Evolutionary conservation across 2,797 vertebrate species (phyloP).

Genomic region (Poeciliopsis turneri): DNA sequence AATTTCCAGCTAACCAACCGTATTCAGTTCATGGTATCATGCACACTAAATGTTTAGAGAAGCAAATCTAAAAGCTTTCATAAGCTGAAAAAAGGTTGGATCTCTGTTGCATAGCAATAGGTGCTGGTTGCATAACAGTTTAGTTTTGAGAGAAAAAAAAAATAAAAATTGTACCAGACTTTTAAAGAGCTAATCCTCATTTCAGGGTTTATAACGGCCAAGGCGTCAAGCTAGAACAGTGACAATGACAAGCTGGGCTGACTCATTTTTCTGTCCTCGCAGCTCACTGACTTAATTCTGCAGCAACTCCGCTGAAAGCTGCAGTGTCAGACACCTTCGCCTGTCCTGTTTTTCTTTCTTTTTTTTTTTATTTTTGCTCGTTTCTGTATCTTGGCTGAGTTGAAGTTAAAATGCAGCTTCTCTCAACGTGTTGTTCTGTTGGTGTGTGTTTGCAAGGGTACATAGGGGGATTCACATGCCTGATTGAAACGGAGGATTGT

Average conservation of each 20-base stretch:
- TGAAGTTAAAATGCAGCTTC: constrained; percentile 52
- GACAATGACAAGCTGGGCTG: constrained; percentile 68
- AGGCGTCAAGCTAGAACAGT: constrained; percentile 45
- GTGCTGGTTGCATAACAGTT: constrained; percentile 60
- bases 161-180: constrained; percentile 40
- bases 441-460: neutral
- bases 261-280: constrained; percentile 61
- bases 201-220: constrained; percentile 46
- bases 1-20: constrained; percentile 4
- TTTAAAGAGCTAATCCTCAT: constrained; percentile 55
- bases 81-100: constrained; percentile 56
- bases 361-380: neutral
- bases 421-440: constrained; percentile 22
- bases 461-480: constrained; percentile 39
- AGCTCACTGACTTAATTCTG: constrained; percentile 62
- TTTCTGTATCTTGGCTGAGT: constrained; percentile 52
- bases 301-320: constrained; percentile 65
- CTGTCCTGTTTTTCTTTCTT: constrained; percentile 40
- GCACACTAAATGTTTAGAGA: constrained; percentile 29
- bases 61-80: constrained; percentile 38
- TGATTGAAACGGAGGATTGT: constrained; percentile 66
- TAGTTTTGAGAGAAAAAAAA: constrained; percentile 47
- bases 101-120: constrained; percentile 59
- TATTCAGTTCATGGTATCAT: constrained; percentile 6
- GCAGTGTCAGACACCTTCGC: constrained; percentile 55